Base-by-base conservation (phyloP, 2,888 invertebrate genomes). In the Drosophila engyochracea region DNA sequence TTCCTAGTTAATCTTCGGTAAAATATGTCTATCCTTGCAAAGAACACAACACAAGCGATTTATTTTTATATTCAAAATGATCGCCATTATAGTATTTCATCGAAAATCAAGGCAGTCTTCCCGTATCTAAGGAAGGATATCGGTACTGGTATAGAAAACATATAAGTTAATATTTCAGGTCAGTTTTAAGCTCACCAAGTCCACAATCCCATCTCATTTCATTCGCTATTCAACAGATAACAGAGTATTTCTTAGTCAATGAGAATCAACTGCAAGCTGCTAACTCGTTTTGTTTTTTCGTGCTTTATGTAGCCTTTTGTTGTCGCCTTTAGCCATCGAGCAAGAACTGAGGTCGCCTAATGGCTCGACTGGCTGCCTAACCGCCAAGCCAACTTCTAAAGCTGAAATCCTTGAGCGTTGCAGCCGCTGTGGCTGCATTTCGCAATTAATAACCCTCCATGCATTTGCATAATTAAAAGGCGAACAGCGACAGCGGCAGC, bases 381-480 rank as follows among this genome's bases (percentile, higher is more conserved):
- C 75, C 71, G 73, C 68, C 60, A 61, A 66, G 77, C 63, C 58
- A 61, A 66, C 75, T 72, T 75, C 64, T 39, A 70, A 75, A 70
- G 70, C 59, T 51, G 37, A 63, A 66, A 63, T 64, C 67, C 70
- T 81, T 73, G 69, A 63, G 68, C 66, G 63, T 63, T 57, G 39
- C 58, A 33, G 54, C 58, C 47, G 64, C 52, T 53, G 30, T 51
- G 28, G 51, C 53, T 62, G 75, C 81, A 80, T 70, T 84, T 84
- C 62, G 75, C 81, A 79, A 90, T 86, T 90, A 86, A 86, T 88
- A 89, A 75, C 70, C 81, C 76, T 81, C 84, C 74, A 75, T 81
- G 82, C 70, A 88, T 90, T 88, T 90, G 87, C 91, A 86, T 88
- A 88, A 88, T 88, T 88, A 88, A 90, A 90, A 86, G 76, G 67